A percentile compares a stretch with the other conserved stretches of the same genome.
Evolutionary conservation across 1,140 invertebrate species (phyloP).

Genomic region (Drosophila bifasciata): DNA sequence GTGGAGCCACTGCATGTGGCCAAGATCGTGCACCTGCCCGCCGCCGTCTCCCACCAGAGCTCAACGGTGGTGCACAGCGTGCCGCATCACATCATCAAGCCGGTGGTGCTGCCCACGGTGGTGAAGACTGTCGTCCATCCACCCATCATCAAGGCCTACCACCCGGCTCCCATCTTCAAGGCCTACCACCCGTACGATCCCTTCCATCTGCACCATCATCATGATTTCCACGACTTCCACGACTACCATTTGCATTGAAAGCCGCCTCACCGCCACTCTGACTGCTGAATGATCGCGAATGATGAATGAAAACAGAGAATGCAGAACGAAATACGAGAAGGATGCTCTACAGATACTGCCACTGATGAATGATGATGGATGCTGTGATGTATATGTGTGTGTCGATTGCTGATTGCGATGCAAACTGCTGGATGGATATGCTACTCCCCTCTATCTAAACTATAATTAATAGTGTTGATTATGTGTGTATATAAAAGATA

Average conservation of each 20-base stretch:
- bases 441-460: conserved; percentile 27
- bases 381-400: conserved; percentile 52
- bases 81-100: conserved; percentile 77
- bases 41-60: conserved; percentile 85
- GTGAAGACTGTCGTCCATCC: conserved; percentile 76
- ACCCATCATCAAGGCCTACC: conserved; percentile 75
- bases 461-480: conserved; percentile 13
- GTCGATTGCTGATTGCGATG: conserved; percentile 36
- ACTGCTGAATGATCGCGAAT: conserved; percentile 29
- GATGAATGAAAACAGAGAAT: conserved; percentile 27
- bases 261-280: conserved; percentile 8
- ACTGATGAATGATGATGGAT: conserved; percentile 11
- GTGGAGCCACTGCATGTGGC: conserved; percentile 76
- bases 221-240: conserved; percentile 75
- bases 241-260: conserved; percentile 65
- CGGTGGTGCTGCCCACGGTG: conserved; percentile 70
- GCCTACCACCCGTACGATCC: conserved; percentile 75
- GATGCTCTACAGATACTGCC: conserved; percentile 9
- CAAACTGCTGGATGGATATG: conserved; percentile 42
- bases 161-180: conserved; percentile 73
- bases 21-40: conserved; percentile 77
- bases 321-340: conserved; percentile 2
- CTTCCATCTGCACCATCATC: conserved; percentile 72
- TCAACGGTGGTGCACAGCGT: conserved; percentile 82
- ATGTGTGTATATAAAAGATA: conserved; percentile 43